Evolutionary conservation across 2,113 vertebrate species (phyloP), one percentile per base, ranked within the genome.

Genomic region (Tragelaphus scriptus): DNA sequence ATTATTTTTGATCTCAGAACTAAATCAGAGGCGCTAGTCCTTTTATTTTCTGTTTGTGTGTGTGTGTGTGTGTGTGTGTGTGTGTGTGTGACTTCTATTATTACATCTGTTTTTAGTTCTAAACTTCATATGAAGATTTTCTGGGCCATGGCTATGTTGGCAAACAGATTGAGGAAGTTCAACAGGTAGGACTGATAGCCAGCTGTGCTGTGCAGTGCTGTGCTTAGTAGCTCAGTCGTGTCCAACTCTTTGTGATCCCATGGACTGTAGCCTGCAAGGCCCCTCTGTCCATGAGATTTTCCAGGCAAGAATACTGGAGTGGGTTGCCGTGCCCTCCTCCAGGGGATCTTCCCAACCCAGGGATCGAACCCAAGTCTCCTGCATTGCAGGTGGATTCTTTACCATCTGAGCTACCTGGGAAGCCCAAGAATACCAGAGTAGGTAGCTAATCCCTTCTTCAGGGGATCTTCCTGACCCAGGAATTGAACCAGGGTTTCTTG

Each of bases 1-100:
- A 63, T 88, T 47, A 36, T 85, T 88, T 25, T 49, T 94, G 11
- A 85, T 89, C 44, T 81, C 79, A 61, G 65, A 85, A 80, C 55
- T 11, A 32, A 23, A 85, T 80, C 30, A 56, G 16, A 91, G 25
- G 26, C 13, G 3, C 12, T 91, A 17, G 23, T 59, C 26, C 19
- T 87, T 56, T 87, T 49, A 14, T 59, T 59, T 92, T 61, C 36
- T 59, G 12, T 36, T 49, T 75, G 55, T 92, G 15, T 59, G 49
- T 49, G 59, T 63, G n/a, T n/a, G n/a, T n/a, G n/a, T n/a, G 40
- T 40, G 40, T 40, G 40, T 40, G 40, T 59, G 3, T 58, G 55
- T 25, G 25, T 28, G 4, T 59, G 59, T 63, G 71, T 63, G 30
- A 63, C 1, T 87, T 61, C 23, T 49, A 21, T 85, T 58, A 26